Conservation (phyloP, 2,797 vertebrate species). For the Tauraco hartlaubi region DNA sequence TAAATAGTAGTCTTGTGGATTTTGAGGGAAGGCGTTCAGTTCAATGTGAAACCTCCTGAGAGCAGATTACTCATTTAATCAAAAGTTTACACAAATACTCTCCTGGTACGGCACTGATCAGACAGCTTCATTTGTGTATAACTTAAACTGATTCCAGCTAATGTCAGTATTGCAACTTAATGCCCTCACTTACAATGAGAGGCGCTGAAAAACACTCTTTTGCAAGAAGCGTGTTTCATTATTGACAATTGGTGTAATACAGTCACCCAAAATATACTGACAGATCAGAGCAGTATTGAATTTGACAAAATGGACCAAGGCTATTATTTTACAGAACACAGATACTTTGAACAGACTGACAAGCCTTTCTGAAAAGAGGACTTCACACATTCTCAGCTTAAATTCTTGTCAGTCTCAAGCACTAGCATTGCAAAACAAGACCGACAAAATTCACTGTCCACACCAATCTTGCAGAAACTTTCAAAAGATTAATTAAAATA, state of each 20-base stretch:
- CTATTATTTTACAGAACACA: not conserved
- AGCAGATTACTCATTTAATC: not conserved
- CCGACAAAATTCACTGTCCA: not conserved
- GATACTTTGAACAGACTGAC: not conserved
- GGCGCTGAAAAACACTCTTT: not conserved
- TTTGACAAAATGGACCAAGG: not conserved
- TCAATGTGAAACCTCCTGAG: not conserved
- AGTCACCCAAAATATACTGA: not conserved
- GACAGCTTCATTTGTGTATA: not conserved
- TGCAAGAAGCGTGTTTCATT: not conserved
- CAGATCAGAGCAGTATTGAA: not conserved
- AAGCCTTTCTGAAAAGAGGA: not conserved
- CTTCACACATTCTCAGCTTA: not conserved
- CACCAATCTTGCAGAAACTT: not conserved
- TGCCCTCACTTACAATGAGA: not conserved
- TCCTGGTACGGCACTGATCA: not conserved
- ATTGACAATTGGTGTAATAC: not conserved
- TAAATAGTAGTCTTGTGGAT: not conserved
- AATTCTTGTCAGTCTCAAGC: not conserved
- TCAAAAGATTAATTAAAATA: slow-evolving; percentile 45
- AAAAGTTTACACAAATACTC: not conserved
- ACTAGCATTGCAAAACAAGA: not conserved
- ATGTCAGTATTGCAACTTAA: not conserved
- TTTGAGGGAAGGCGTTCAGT: not conserved
- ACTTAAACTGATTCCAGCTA: not conserved